These are phyloP conservation scores for Leucoraja erinaceus DNA, from an alignment of 2,113 vertebrate genomes.

Conservation along the genomic window DNA sequence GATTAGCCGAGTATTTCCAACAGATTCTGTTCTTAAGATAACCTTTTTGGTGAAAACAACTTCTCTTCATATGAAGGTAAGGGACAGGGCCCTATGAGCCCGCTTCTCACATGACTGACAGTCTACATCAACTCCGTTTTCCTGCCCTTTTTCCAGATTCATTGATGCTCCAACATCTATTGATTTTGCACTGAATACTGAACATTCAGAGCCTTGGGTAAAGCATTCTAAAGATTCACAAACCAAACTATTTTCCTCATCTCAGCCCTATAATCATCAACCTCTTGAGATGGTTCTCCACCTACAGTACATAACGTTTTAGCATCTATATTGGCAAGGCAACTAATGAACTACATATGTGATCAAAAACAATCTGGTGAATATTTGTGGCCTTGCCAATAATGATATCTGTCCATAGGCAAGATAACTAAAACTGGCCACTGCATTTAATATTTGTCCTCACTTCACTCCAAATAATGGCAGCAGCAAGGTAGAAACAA, in stretches of 20 bases:
- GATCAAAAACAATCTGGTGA: neutral
- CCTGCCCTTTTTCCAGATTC: neutral
- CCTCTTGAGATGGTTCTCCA: neutral
- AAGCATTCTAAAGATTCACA: neutral
- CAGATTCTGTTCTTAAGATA: no score
- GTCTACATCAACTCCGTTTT: no score
- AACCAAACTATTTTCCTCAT: neutral
- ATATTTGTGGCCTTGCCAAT: neutral
- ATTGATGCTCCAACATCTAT: neutral
- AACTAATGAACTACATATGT: no score
- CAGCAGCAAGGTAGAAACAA: neutral
- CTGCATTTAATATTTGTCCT: neutral
- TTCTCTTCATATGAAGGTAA: no score
- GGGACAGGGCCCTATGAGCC: no score
- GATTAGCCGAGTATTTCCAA: no score
- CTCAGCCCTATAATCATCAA: no score
- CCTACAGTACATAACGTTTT: neutral
- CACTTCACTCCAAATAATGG: neutral
- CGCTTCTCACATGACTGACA: no score
- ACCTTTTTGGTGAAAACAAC: no score
- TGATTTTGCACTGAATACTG: neutral
- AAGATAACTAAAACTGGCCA: neutral
- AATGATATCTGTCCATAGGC: neutral
- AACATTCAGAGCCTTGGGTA: neutral
- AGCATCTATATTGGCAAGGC: neutral